Evolutionary conservation across 2,888 invertebrate species (phyloP).

Genomic region (Pandemis cinnamomeana): DNA sequence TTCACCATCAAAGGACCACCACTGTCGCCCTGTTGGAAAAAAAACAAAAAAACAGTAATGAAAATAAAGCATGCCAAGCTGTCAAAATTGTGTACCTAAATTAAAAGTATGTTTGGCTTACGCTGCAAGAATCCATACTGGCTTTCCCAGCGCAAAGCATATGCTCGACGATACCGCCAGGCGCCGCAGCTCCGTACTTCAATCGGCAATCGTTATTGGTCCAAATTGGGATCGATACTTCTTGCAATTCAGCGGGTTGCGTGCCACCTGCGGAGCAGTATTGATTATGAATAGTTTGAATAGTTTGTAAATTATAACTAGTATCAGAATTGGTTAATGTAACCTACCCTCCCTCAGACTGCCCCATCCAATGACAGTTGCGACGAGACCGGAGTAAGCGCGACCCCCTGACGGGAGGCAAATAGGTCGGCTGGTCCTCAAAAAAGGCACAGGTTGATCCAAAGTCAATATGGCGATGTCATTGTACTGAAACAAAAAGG

Average conservation of each 20-base stretch:
- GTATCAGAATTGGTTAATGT: neutral
- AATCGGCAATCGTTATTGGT: slow-evolving; percentile 89
- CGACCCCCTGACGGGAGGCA: slow-evolving; percentile 88
- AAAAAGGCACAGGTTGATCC: slow-evolving; percentile 90
- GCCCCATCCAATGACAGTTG: slow-evolving; percentile 95
- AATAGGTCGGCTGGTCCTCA: slow-evolving; percentile 89
- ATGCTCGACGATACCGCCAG: slow-evolving; percentile 94
- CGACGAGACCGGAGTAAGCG: slow-evolving; percentile 88
- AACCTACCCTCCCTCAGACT: slow-evolving; percentile 90
- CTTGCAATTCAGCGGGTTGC: slow-evolving; percentile 91
- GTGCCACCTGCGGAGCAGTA: slow-evolving; percentile 86
- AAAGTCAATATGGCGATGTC: slow-evolving; percentile 93
- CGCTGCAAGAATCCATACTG: slow-evolving; percentile 94
- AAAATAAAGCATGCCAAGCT: neutral
- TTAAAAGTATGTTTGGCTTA: slow-evolving; percentile 75
- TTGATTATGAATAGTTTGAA: neutral
- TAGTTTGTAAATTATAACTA: neutral
- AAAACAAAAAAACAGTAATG: neutral
- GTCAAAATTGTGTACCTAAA: neutral
- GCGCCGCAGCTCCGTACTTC: slow-evolving; percentile 94
- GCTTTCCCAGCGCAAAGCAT: slow-evolving; percentile 95
- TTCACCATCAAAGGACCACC: slow-evolving; percentile 94
- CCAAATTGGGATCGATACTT: slow-evolving; percentile 94
- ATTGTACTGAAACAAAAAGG: slow-evolving; percentile 86
- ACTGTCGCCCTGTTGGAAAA: slow-evolving; percentile 90